Evolutionary conservation across 2,888 invertebrate species (phyloP), one percentile per base, ranked within the genome.

Genomic region (Embidobia sp.): DNA sequence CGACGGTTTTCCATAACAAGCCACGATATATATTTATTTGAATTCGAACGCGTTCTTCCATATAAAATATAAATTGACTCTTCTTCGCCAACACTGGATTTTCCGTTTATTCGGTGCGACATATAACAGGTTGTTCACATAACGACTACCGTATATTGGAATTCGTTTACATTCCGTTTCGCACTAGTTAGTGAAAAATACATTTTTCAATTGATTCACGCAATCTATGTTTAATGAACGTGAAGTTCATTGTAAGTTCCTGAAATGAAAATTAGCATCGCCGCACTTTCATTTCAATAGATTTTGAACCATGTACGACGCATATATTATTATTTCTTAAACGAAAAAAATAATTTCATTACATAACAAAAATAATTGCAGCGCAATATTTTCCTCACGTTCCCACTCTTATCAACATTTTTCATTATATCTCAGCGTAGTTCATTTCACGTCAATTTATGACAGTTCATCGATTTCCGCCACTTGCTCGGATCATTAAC

Each of bases 401-500:
- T 59, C 51, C 27, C 18, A 31, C 2, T 10, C 40, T 48, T 55
- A 61, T 67, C 44, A 59, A 27, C 27, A 46, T 13, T 53, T 49
- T 51, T 35, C 27, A 22, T 42, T 33, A 53, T 48, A 55, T 42
- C 40, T 27, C 18, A 10, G 44, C 37, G 26, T 44, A 49, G 67
- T 49, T 59, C 53, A 57, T 64, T 76, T 70, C 49, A 76, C 57
- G 29, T 48, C 44, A 51, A 57, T 69, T 69, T 69, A 61, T 42
- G 55, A 67, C 69, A 69, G 55, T 51, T 64, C 49, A 48, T 51
- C 70, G 64, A 64, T 70, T 69, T 76, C 75, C 55, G 75, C 48
- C 42, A 63, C 44, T 76, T 69, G 70, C 51, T 59, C 51, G 63
- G 76, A 64, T 69, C 78, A 79, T 79, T 79, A 76, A 76, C 67